Conservation (phyloP, 2,113 vertebrate genomes). For the Nycticorax nycticorax region DNA sequence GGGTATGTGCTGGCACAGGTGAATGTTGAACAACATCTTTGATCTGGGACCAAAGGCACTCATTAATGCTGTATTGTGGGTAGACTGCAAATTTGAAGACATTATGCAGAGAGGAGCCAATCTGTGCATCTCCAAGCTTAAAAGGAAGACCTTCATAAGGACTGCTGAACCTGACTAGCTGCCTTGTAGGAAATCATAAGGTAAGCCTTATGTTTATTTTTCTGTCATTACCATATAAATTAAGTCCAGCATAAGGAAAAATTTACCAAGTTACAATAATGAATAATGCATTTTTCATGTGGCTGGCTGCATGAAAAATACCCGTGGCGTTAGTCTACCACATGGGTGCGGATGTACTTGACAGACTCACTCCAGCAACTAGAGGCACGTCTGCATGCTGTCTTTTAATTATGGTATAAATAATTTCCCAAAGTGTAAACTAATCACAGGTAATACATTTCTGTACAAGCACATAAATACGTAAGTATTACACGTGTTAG, state of each 20-base stretch:
- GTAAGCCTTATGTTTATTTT: background rate
- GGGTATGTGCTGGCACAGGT: background rate
- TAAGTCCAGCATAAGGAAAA: background rate
- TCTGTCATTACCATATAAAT: background rate
- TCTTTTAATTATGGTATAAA: conserved; percentile 35
- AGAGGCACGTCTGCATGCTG: background rate
- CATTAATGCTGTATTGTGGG: background rate
- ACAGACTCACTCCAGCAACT: background rate
- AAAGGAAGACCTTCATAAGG: background rate
- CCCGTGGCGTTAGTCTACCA: background rate
- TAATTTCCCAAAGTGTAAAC: background rate
- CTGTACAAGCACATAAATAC: background rate
- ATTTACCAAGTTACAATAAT: background rate
- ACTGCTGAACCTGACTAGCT: background rate
- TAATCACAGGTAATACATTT: background rate
- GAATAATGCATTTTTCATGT: background rate
- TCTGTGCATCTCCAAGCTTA: background rate
- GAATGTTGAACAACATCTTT: background rate
- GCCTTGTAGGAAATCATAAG: background rate
- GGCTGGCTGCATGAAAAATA: background rate
- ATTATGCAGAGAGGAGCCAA: background rate
- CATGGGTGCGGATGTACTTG: background rate
- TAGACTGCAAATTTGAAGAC: background rate
- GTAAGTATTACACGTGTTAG: background rate
- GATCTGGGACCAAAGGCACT: background rate